Percentiles rank a stretch among this genome's conserved stretches.
phyloP scores from a whole-genome alignment of 1,140 invertebrate species.

The Arion vulgaris region DNA sequence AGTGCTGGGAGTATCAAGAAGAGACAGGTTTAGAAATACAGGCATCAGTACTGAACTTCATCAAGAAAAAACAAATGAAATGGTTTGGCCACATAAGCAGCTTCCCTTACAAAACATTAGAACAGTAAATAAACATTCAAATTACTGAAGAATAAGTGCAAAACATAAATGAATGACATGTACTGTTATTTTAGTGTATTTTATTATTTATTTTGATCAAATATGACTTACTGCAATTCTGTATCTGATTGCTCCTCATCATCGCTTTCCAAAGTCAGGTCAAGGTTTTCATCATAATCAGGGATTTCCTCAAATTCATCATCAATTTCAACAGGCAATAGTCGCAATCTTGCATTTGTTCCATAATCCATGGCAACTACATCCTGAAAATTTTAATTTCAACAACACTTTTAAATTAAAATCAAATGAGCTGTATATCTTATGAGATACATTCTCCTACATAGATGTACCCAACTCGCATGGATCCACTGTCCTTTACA shows the following conservation, averaged over 20 bases:
- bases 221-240: conserved; percentile 37
- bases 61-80: too few species aligned
- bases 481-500: too few species aligned
- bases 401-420: too few species aligned
- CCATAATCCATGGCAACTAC: conserved; percentile 26
- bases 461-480: too few species aligned
- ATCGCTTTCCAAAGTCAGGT: conserved; percentile 43
- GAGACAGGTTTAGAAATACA: too few species aligned
- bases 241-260: conserved; percentile 50
- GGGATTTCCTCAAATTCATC: conserved; percentile 51
- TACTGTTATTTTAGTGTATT: background rate
- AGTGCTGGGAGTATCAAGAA: too few species aligned
- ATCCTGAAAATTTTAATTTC: background rate
- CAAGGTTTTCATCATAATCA: conserved; percentile 50
- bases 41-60: too few species aligned
- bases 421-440: too few species aligned
- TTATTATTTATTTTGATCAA: background rate
- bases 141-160: background rate
- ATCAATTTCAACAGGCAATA: conserved; percentile 47
- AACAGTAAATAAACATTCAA: background rate
- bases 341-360: conserved; percentile 26
- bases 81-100: background rate
- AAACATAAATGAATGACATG: background rate
- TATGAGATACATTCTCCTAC: too few species aligned
- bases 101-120: background rate